Conservation (phyloP, 37 sponge, comb jelly and placozoan genomes). For the Geodia barretti region DNA sequence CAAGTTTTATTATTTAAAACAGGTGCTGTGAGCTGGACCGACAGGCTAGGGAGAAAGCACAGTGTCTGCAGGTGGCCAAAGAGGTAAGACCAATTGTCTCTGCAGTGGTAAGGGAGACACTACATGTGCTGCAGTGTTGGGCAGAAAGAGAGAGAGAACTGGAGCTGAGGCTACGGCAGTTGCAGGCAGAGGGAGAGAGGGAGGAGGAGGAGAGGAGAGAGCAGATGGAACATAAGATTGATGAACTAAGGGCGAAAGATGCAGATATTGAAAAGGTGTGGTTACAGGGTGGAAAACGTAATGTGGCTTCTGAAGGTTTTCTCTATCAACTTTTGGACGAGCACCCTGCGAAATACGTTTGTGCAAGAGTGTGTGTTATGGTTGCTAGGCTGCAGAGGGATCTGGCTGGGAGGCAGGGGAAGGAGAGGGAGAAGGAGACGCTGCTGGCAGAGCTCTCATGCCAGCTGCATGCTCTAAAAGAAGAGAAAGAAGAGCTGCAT, state of each 20-base stretch:
- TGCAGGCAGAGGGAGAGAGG: neutral
- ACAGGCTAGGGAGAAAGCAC: constrained; percentile 27
- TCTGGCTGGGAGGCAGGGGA: neutral
- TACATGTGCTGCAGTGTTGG: neutral
- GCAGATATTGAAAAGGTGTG: no score
- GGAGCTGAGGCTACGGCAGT: neutral
- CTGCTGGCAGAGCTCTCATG: neutral
- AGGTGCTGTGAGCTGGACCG: constrained; percentile 20
- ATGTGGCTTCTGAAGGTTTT: no score
- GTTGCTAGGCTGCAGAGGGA: neutral
- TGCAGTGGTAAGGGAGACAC: neutral
- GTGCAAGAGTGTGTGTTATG: no score
- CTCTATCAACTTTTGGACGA: no score
- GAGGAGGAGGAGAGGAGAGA: neutral
- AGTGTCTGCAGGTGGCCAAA: constrained; percentile 4
- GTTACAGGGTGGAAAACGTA: no score
- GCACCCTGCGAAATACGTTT: no score
- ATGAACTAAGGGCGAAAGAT: neutral
- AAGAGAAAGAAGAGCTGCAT: neutral
- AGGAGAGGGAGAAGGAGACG: neutral
- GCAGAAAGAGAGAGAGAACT: neutral
- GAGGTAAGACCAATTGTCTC: constrained; percentile 9
- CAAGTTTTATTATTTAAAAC: no score
- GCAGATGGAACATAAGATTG: neutral
- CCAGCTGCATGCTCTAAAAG: neutral